Base-by-base conservation (phyloP, 2,797 vertebrate genomes). In the Halcyon smyrnensis region DNA sequence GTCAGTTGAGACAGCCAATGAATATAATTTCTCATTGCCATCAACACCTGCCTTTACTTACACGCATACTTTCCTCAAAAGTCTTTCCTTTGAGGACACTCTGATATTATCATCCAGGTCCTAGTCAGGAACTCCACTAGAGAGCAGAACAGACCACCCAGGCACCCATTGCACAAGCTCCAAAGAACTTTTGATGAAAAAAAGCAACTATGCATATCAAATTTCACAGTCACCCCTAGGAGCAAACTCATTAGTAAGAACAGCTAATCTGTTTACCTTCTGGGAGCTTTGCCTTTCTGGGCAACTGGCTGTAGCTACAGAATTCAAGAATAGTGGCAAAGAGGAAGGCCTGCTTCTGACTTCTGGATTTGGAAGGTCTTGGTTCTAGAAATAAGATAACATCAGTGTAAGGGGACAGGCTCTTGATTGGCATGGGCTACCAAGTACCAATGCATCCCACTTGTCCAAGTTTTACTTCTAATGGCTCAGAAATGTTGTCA, bases 331-430 rank as follows among this genome's bases (percentile, higher is more conserved):
- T 0, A 89, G 28, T 6, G 97, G 97, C 39, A 91, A 82, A 84
- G 96, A 97, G 73, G 69, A 91, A 24, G 94, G 79, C 1, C 96
- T 69, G 53, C 34, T 48, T 96, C 90, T 96, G 43, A 59, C 32
- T 82, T 69, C 77, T 57, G 56, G 50, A 36, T 70, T 60, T 71
- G 64, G 34, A 91, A 76, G 63, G 71, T 68, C 84, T 70, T 82
- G 34, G 27, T 37, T 89, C 96, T 97, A 65, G 60, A 88, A 93
- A 88, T 19, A 67, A 84, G 43, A 37, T 7, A 56, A 76, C 20
- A 91, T 27, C 28, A 77, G 50, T 11, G 13, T 78, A 30, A 95
- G 64, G 39, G 78, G 67, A 56, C 13, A 79, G 43, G 46, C 36
- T 56, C 11, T 12, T 25, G 19, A n/a, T 51, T 25, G 13, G 9